These are phyloP conservation scores for Noctua pronuba DNA, from an alignment of 2,888 invertebrate genomes.

Conservation along the genomic window DNA sequence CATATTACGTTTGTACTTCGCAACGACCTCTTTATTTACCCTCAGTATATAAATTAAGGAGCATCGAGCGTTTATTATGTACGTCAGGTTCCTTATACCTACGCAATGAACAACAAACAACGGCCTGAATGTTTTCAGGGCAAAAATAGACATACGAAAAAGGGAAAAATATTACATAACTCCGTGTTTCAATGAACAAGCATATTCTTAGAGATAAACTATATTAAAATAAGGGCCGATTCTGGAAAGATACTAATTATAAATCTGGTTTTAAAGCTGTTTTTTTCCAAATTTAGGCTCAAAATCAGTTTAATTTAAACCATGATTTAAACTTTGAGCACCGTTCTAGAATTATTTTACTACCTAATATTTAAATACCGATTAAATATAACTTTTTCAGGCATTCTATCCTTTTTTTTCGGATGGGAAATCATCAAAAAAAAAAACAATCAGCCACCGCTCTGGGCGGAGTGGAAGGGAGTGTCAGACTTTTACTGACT, in stretches of 20 bases:
- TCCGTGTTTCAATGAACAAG: neutral
- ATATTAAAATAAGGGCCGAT: neutral
- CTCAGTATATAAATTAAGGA: slow-evolving; percentile 47
- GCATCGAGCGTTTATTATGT: slow-evolving; percentile 46
- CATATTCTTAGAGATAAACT: neutral
- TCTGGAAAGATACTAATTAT: neutral
- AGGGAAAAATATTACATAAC: neutral
- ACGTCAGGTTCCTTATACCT: slow-evolving; percentile 28
- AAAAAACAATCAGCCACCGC: no score
- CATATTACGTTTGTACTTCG: slow-evolving; percentile 34
- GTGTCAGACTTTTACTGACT: no score
- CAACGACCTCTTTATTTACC: slow-evolving; percentile 35
- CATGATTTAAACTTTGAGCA: neutral
- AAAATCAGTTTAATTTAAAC: neutral
- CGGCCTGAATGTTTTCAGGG: slow-evolving; percentile 1
- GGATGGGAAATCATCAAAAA: no score
- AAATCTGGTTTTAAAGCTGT: neutral
- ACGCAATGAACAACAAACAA: slow-evolving; percentile 33
- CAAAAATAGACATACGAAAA: slow-evolving; percentile 11
- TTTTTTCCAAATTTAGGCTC: neutral
- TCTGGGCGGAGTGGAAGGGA: no score
- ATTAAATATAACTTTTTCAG: neutral
- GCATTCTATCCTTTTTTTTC: no score
- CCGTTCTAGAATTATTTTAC: neutral
- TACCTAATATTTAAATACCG: neutral